Evolutionary conservation across 2,113 vertebrate species (phyloP), one percentile per base, ranked within the genome.

Genomic region (Protomyctophum bolini): DNA sequence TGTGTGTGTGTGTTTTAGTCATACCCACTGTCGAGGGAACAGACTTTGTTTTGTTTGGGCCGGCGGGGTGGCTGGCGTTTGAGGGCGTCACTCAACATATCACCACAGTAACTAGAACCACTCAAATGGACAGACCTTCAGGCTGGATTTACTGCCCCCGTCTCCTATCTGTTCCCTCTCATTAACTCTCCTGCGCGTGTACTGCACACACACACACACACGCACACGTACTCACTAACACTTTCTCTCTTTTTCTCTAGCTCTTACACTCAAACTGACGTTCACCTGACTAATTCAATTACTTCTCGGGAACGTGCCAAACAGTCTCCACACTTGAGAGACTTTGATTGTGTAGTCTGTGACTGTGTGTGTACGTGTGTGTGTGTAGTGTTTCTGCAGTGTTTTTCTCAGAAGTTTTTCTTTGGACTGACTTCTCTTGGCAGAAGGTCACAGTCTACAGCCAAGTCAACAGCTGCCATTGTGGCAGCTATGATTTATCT

Each of bases 21-120:
- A 14, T 56, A 54, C 29, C 57, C 62, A 9, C 51, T 14, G 68
- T 10, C 6, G 63, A 62, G 46, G 46, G 77, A 90, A 92, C 89
- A 92, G 87, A 77, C 50, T 48, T 54, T 46, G 79, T 90, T 85
- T 89, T 91, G 89, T 91, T 84, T 55, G 55, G 71, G 45, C 46
- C 45, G 1, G 58, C n/a, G 15, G 63, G 49, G 72, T 78, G 9
- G 70, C 75, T 45, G 45, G 70, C 51, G 79, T 82, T 78, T 63
- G 72, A 87, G 70, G 69, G 70, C 81, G 86, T 91, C 87, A 87
- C 86, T 90, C 88, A 88, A 61, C 77, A 11, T 68, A 64, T 54
- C 77, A 67, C 79, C 48, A 66, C 79, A 62, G 81, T 63, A 74
- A 61, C 76, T 67, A 65, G 74, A 81, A 66, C 50, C 46, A 14